Conservation (phyloP, 1,140 invertebrate species). For the Dinoponera quadriceps region DNA sequence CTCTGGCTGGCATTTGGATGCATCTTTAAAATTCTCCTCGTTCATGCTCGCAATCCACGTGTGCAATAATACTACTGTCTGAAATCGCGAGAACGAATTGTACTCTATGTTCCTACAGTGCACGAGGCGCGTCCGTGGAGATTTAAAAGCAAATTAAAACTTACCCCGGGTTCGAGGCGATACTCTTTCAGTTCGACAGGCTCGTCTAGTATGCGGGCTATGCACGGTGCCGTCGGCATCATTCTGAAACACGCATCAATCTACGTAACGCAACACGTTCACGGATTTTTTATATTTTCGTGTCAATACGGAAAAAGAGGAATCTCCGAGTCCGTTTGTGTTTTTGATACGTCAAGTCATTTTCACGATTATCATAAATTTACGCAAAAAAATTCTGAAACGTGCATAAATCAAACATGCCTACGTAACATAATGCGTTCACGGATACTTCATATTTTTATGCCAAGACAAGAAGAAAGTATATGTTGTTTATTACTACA, state of each 20-base stretch:
- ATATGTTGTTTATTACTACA: too few relatives aligned
- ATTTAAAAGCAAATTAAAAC: constrained; percentile 66
- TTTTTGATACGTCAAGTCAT: too few relatives aligned
- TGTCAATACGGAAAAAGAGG: neutral
- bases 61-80: constrained; percentile 95
- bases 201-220: constrained; percentile 92
- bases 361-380: too few relatives aligned
- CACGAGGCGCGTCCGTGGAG: neutral
- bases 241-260: constrained; percentile 84
- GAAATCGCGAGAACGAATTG: constrained; percentile 66
- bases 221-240: constrained; percentile 93
- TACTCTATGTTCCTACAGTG: neutral
- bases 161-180: constrained; percentile 91
- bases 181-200: constrained; percentile 92
- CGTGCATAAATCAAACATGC: too few relatives aligned
- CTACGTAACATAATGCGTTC: too few relatives aligned
- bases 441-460: too few relatives aligned
- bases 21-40: constrained; percentile 92
- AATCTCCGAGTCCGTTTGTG: too few relatives aligned
- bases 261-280: neutral
- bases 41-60: constrained; percentile 93
- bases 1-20: constrained; percentile 92
- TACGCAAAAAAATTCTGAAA: too few relatives aligned
- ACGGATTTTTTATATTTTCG: neutral
- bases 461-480: too few relatives aligned